Evolutionary conservation across 2,888 invertebrate species (phyloP).

Genomic region (Diogma glabrata): DNA sequence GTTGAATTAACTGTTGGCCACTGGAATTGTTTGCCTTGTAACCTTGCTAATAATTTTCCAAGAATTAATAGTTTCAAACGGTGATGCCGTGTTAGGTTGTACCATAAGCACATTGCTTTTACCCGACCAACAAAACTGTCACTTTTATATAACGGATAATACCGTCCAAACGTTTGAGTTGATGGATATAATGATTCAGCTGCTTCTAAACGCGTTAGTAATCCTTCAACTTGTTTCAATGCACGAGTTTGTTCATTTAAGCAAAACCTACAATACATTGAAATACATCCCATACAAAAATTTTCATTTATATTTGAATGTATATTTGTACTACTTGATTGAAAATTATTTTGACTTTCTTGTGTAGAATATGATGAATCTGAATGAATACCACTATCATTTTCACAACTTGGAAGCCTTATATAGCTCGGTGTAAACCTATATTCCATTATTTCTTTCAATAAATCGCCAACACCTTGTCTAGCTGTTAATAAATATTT

Average conservation of each 20-base stretch:
- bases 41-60: slow-evolving; percentile 47
- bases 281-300: slow-evolving; percentile 53
- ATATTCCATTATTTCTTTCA: slow-evolving; percentile 66
- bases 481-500: slow-evolving; percentile 61
- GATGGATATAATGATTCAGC: slow-evolving; percentile 78
- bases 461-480: slow-evolving; percentile 54
- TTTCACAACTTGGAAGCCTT: slow-evolving; percentile 28
- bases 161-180: slow-evolving; percentile 60
- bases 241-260: slow-evolving; percentile 61
- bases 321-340: slow-evolving; percentile 9
- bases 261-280: slow-evolving; percentile 59
- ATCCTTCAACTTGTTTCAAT: slow-evolving; percentile 56
- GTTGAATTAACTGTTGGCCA: slow-evolving; percentile 36
- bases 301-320: not conserved
- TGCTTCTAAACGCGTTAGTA: slow-evolving; percentile 60
- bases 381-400: slow-evolving; percentile 33
- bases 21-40: slow-evolving; percentile 33
- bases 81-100: slow-evolving; percentile 77
- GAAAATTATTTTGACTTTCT: slow-evolving; percentile 16
- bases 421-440: slow-evolving; percentile 37
- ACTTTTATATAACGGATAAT: slow-evolving; percentile 49
- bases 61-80: slow-evolving; percentile 66
- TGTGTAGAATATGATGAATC: slow-evolving; percentile 24
- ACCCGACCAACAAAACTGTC: slow-evolving; percentile 34
- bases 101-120: slow-evolving; percentile 81